A percentile compares a stretch with the other conserved stretches of the same genome.
phyloP scores from a whole-genome alignment of 2,888 invertebrate species.

The Zonitis immaculata region DNA sequence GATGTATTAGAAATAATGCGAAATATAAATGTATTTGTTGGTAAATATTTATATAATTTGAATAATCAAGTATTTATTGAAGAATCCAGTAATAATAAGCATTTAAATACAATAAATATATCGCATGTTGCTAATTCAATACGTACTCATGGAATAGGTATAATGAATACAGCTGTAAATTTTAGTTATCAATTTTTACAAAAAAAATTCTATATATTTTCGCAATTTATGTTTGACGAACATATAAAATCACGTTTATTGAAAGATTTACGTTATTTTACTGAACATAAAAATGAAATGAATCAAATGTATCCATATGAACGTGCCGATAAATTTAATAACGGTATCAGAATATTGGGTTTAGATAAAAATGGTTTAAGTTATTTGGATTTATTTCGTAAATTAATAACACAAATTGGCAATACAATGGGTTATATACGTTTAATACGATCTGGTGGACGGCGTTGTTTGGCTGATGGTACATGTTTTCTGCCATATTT shows the following conservation, averaged over 20 bases:
- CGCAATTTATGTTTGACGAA: constrained; percentile 96
- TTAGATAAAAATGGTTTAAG: constrained; percentile 75
- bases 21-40: constrained; percentile 92
- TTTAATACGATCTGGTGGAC: constrained; percentile 87
- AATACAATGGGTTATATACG: constrained; percentile 96
- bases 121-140: constrained; percentile 95
- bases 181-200: constrained; percentile 91
- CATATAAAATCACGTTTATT: constrained; percentile 92
- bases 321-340: constrained; percentile 89
- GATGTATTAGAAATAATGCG: constrained; percentile 97
- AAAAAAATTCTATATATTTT: constrained; percentile 89
- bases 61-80: constrained; percentile 96
- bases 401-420: constrained; percentile 89
- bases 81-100: constrained; percentile 83
- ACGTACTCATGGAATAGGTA: constrained; percentile 92
- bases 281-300: constrained; percentile 63
- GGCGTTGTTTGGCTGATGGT: constrained; percentile 88
- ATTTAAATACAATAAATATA: constrained; percentile 92
- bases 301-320: constrained; percentile 79
- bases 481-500: constrained; percentile 85
- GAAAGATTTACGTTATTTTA: constrained; percentile 80
- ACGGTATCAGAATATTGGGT: constrained; percentile 83
- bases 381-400: constrained; percentile 89
- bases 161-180: constrained; percentile 63
- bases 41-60: constrained; percentile 89